Base-by-base conservation (phyloP, 1,140 invertebrate species). In the Papilio polyxenes region DNA sequence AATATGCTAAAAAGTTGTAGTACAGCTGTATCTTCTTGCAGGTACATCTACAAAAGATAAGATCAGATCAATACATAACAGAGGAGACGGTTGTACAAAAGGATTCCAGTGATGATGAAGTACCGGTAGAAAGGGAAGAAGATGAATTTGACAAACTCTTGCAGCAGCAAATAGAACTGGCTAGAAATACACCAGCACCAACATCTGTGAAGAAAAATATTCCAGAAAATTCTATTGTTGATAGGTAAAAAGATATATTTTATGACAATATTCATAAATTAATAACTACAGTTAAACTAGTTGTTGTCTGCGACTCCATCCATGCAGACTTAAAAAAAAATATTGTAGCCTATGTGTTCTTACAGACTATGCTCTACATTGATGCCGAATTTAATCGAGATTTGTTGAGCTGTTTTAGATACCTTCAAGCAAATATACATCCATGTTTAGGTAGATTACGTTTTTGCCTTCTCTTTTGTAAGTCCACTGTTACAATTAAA, bases 91-190 rank as follows among this genome's bases (percentile, higher is more conserved):
- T 94, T 1, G 86, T 91, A 0, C 92, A 95, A 77, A 89, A 87
- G 53, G 93, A 94, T 51, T 93, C 93, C 0, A 93, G 92, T 83
- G 93, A 94, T 82, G 93, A 92, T 8, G 92, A 92, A 62, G 79
- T 86, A 13, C 80, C 84, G 6, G 86, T 82, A 0, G 87, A 88
- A 2, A 87, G 83, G 31, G 87, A 89, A 37, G 89, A 88, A 13
- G 94, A 95, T 85, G 94, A 95, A 79, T 95, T 95, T 87, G 94
- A 95, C 83, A 89, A 90, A 20, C 82, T 95, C 0, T 80, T 95
- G 48, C 93, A 95, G 82, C 91, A 95, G 75, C 94, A 95, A 83
- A 95, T 95, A 75, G 94, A 93, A 23, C 13, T 94, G 44, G 92
- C 93, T 0, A 84, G 91, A 31, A 85, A 90, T 37, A 93, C 92